Percentiles rank a stretch among this genome's conserved stretches.
These are phyloP conservation scores for Balearica regulorum DNA, from an alignment of 2,797 vertebrate species.

Conservation along the genomic window DNA sequence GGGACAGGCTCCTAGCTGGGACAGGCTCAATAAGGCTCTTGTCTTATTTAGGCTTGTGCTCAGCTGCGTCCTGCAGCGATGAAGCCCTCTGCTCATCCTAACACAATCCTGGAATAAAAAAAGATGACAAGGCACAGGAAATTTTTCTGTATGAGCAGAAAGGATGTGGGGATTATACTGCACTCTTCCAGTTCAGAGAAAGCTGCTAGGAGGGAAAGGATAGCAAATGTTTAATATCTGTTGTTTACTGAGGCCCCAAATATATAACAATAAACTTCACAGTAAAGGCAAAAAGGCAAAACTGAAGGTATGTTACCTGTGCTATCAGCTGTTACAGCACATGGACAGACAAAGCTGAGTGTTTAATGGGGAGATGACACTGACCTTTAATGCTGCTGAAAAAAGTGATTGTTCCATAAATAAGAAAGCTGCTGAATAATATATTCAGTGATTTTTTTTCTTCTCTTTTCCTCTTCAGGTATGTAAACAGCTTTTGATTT, in stretches of 20 bases:
- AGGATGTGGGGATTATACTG: background rate
- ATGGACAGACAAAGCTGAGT: background rate
- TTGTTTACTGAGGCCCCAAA: background rate
- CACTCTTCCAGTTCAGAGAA: background rate
- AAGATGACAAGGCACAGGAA: background rate
- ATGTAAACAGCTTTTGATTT: background rate
- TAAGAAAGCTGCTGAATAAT: background rate
- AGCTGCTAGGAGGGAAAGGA: background rate
- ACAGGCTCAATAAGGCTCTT: constrained; percentile 21
- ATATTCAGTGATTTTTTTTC: background rate
- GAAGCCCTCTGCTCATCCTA: background rate
- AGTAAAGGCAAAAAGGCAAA: background rate
- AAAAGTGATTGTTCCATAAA: background rate
- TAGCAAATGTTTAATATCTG: background rate
- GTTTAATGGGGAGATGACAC: background rate
- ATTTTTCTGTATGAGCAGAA: background rate
- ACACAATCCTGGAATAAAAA: background rate
- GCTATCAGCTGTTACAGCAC: background rate
- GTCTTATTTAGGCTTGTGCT: background rate
- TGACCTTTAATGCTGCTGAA: background rate
- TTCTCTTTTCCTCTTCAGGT: background rate
- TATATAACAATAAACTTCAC: background rate
- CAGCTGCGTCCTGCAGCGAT: background rate
- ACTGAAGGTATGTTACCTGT: background rate
- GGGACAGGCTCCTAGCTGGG: background rate